phyloP scores from a whole-genome alignment of 2,113 vertebrate species.

The Colius striatus region DNA sequence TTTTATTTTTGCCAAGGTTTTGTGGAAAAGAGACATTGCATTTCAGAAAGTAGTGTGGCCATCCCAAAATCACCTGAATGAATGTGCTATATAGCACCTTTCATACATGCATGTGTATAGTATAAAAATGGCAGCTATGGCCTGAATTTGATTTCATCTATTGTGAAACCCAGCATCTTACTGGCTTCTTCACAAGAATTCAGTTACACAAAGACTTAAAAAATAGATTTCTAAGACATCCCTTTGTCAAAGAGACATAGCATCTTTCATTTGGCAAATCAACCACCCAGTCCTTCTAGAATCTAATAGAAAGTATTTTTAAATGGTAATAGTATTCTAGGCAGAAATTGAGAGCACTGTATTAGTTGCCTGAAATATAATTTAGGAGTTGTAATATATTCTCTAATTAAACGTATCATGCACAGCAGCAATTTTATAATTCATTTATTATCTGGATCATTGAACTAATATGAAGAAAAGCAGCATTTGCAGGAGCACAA shows the following conservation, averaged over 20 bases:
- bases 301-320: not conserved
- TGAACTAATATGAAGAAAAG: slow-evolving; percentile 5
- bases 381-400: slow-evolving; percentile 13
- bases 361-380: not conserved
- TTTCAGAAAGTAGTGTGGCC: not conserved
- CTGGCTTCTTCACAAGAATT: not conserved
- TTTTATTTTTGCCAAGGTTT: not conserved
- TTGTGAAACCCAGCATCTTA: not conserved
- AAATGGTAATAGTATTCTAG: not conserved
- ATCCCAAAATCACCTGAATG: not conserved
- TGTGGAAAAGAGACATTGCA: not conserved
- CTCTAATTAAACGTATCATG: slow-evolving; percentile 27
- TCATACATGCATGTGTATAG: not conserved
- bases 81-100: not conserved
- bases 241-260: not conserved
- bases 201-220: not conserved
- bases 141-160: not conserved
- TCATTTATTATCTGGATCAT: slow-evolving; percentile 21
- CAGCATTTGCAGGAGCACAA: not conserved
- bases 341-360: not conserved
- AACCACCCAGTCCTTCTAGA: not conserved
- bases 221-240: not conserved
- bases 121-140: not conserved
- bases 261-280: not conserved
- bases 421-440: not conserved